Percentiles rank a stretch among this genome's conserved stretches.
Conservation (phyloP, 2,888 invertebrate species). For the Lordiphosa fenestrarum region DNA sequence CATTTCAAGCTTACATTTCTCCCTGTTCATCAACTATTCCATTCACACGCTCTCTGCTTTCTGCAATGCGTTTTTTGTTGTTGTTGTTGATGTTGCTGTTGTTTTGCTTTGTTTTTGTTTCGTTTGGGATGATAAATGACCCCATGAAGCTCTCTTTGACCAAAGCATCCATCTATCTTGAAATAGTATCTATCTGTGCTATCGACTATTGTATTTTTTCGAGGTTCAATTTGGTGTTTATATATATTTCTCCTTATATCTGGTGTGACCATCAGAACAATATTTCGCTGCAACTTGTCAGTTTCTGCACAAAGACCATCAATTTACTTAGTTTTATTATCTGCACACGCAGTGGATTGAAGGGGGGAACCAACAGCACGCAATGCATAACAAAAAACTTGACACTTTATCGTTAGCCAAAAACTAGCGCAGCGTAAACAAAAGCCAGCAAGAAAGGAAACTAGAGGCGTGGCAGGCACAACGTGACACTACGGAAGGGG, state of each 20-base stretch:
- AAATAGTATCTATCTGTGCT: constrained; percentile 40
- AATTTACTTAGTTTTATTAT: constrained; percentile 75
- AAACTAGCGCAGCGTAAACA: constrained; percentile 70
- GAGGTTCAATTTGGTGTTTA: constrained; percentile 21
- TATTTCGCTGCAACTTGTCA: constrained; percentile 66
- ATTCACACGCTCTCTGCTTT: constrained; percentile 14
- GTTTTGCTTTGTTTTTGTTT: not conserved
- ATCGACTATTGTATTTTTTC: constrained; percentile 33
- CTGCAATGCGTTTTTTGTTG: constrained; percentile 25
- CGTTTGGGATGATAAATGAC: constrained; percentile 48
- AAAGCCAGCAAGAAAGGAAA: constrained; percentile 46
- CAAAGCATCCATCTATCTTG: constrained; percentile 33
- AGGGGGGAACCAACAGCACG: constrained; percentile 39
- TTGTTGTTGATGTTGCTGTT: not conserved
- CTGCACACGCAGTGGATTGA: constrained; percentile 63
- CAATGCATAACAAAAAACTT: constrained; percentile 68
- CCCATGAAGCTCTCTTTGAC: constrained; percentile 34
- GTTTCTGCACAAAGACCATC: constrained; percentile 73
- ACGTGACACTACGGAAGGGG: constrained; percentile 51
- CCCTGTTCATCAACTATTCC: constrained; percentile 1
- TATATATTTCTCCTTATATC: constrained; percentile 29
- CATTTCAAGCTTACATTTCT: constrained; percentile 1
- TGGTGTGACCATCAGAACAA: constrained; percentile 63
- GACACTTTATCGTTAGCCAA: constrained; percentile 76
- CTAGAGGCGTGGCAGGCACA: constrained; percentile 58